Base-by-base conservation (phyloP, 1,140 invertebrate genomes). In the Goniozus legneri region DNA sequence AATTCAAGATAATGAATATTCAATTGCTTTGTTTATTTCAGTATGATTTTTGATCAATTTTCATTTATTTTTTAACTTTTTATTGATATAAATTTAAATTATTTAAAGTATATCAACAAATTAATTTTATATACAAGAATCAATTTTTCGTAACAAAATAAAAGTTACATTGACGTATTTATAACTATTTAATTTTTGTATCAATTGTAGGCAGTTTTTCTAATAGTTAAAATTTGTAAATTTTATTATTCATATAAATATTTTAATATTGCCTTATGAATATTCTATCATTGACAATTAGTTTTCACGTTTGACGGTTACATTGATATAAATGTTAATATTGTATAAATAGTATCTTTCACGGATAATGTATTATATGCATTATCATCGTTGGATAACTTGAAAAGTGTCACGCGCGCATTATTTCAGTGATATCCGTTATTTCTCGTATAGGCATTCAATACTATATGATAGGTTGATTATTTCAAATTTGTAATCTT, bases 291-390 rank as follows among this genome's bases (percentile, higher is more conserved):
- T 47, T 59, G 50, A 51, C 54, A 58, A 51, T 47, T 38, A 47
- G 43, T 32, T 58, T 58, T 52, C 12, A 49, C 44, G n/a, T n/a
- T n/a, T n/a, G n/a, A n/a, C n/a, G n/a, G 40, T 43, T 56, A 30
- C 53, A 50, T 22, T 27, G 6, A 7, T 27, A 14, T 53, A 54
- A 58, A 57, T 57, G 47, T 58, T 58, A 34, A 59, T 47, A 55
- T 53, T 54, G 24, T 32, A 57, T 41, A 54, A 36, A 54, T 54
- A 30, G 22, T 50, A 12, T 40, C 33, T 41, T 48, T 24, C 37
- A 47, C 18, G 13, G 13, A 33, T 33, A 7, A 31, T 48, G 38
- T 44, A 22, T 45, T 54, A 7, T 41, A 56, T 49, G 47, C 14
- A n/a, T 27, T 44, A 42, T 15, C 40, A 36, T 39, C 14, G 14